Evolutionary conservation across 2,797 vertebrate species (phyloP), one percentile per base, ranked within the genome.

Genomic region (Rhinichthys osculus): DNA sequence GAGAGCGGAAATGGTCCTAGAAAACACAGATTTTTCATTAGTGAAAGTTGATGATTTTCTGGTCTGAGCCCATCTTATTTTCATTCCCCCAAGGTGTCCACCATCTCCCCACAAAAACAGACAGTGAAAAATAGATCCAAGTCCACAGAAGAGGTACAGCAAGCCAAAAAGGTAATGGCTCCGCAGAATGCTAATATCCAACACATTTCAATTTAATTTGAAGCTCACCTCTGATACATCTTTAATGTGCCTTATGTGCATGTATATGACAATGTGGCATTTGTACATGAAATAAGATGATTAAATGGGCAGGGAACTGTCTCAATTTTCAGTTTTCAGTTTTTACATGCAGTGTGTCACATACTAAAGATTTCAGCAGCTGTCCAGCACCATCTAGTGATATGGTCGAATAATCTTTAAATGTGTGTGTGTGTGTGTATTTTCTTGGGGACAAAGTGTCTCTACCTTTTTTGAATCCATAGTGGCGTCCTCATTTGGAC

Each of bases 111-210:
- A 27, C 92, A 94, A 89, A 94, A 93, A 80, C 92, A 93, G 50
- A 91, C 82, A 23, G 92, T 93, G 69, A 95, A 94, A 86, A 92
- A 84, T 80, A 90, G 92, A 23, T 94, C 93, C 78, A 95, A 92
- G 87, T 95, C 94, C 47, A 94, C 93, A 33, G 94, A 94, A 5
- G 94, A 94, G 67, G 92, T 94, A 77, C 92, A 93, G 83, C 93
- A 91, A 89, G 94, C 94, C 57, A 95, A 94, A 90, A 94, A 95
- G 93, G 94, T 94, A 88, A 42, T 44, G 5, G 21, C 23, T 72
- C n/a, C 7, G 1, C 21, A 64, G 23, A 67, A 35, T 47, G 59
- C 5, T 21, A 33, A 66, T 80, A 27, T 67, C 62, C 10, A 10
- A 67, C 9, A 67, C 23, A 66, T 80, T 66, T 66, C 7, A 33